Evolutionary conservation across 2,888 invertebrate genomes (phyloP), one percentile per base, ranked within the genome.

Genomic region (Leptopterna dolabrata): DNA sequence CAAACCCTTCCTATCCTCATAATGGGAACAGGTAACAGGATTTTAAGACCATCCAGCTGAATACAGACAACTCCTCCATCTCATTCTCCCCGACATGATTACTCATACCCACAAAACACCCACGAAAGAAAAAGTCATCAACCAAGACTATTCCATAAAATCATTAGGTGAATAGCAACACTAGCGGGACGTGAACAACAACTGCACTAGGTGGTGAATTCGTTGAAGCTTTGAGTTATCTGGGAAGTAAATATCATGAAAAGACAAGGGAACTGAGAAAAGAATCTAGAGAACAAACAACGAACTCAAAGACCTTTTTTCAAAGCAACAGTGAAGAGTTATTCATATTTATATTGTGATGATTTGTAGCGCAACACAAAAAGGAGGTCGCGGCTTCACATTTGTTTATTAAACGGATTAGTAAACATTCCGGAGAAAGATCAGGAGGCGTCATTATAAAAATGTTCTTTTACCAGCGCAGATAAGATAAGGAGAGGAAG

Each of bases 391-490:
- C 24, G 24, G 63, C 63, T 24, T 24, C 63, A 63, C 24, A 19
- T 24, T 63, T 63, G n/a, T 63, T 63, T 63, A 63, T 63, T 63
- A 19, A 24, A 63, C 63, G 63, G 63, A 63, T 63, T 24, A 24
- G 63, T 63, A 63, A 63, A 63, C 63, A 63, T 63, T 63, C 63
- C 27, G 9, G 63, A 24, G 24, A 63, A 63, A 63, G 63, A 63
- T 63, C 63, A 63, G 24, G 63, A 63, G 63, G 63, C 63, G 63
- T 63, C 63, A 63, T 63, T 63, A 73, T 73, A 41, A 36, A 41
- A 73, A 73, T 73, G 73, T 41, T 4, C 73, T 36, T 36, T 73
- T 73, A 19, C 73, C 73, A n/a, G 41, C 16, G 24, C 11, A 73
- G 73, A 73, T 73, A 73, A 73, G 73, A 73, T 73, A 73, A 73